These are phyloP conservation scores for Pseudomyrmex flavicornis DNA, from an alignment of 1,140 invertebrate species.

Conservation along the genomic window DNA sequence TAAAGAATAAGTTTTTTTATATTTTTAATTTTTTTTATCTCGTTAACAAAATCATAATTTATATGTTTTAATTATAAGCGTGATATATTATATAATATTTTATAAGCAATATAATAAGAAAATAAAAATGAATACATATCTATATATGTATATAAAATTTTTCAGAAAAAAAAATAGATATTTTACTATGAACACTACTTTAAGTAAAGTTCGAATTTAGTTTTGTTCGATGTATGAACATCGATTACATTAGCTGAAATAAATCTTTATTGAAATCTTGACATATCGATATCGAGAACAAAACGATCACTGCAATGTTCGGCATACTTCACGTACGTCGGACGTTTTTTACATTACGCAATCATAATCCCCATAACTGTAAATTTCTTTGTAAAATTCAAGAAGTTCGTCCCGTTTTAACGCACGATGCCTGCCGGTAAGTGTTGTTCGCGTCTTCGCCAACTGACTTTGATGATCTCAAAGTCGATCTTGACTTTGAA, in stretches of 20 bases:
- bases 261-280: neutral
- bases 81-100: no score
- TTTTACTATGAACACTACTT: neutral
- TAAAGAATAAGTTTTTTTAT: no score
- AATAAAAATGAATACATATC: no score
- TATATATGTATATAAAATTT: no score
- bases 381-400: constrained; percentile 18
- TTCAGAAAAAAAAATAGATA: neutral
- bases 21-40: no score
- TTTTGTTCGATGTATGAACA: no score
- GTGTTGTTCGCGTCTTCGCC: neutral
- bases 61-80: no score
- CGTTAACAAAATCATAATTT: no score
- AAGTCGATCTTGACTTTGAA: constrained; percentile 9
- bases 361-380: constrained; percentile 7
- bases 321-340: neutral
- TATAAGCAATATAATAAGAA: no score
- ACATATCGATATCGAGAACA: constrained; percentile 14
- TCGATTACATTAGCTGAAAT: neutral
- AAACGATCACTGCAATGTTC: neutral
- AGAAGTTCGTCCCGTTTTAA: constrained; percentile 4
- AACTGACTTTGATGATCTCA: constrained; percentile 4
- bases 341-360: neutral
- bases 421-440: constrained; percentile 23
- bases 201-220: no score